phyloP scores from a whole-genome alignment of 2,797 vertebrate genomes.

The Acipenser ruthenus region DNA sequence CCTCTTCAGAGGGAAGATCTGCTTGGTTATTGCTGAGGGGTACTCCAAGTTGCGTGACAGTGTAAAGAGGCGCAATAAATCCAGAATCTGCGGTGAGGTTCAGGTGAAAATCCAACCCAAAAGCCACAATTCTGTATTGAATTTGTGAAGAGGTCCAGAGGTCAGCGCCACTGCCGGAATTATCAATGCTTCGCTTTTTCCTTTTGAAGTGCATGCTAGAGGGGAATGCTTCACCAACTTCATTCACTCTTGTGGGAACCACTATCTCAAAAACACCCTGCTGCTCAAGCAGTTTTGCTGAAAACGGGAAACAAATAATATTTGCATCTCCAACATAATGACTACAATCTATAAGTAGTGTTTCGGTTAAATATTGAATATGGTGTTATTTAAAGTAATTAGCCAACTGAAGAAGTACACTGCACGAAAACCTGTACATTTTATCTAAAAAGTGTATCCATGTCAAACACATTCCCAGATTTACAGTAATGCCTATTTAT shows the following conservation, averaged over 20 bases:
- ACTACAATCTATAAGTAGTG: no score
- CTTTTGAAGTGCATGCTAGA: constrained; percentile 85
- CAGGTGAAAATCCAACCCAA: constrained; percentile 84
- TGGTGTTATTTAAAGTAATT: no score
- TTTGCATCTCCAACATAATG: constrained; percentile 5
- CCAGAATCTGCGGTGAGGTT: constrained; percentile 86
- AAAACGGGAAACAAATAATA: constrained; percentile 14
- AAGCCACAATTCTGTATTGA: constrained; percentile 86
- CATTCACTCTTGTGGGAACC: constrained; percentile 82
- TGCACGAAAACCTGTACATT: no score
- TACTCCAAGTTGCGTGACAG: constrained; percentile 79
- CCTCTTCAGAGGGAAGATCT: constrained; percentile 62
- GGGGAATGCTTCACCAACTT: constrained; percentile 80
- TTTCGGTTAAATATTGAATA: no score
- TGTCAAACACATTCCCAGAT: no score
- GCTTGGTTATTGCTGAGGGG: constrained; percentile 61
- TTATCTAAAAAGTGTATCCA: no score
- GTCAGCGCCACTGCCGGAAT: constrained; percentile 43
- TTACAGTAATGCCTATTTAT: no score
- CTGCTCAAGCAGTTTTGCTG: constrained; percentile 68
- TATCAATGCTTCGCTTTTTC: constrained; percentile 73
- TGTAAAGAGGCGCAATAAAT: constrained; percentile 93
- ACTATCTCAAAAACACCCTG: constrained; percentile 81
- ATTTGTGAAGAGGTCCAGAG: constrained; percentile 72
- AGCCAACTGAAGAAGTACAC: no score